These are phyloP conservation scores for Cephalopholis sonnerati DNA, from an alignment of 2,113 vertebrate species.

Conservation along the genomic window DNA sequence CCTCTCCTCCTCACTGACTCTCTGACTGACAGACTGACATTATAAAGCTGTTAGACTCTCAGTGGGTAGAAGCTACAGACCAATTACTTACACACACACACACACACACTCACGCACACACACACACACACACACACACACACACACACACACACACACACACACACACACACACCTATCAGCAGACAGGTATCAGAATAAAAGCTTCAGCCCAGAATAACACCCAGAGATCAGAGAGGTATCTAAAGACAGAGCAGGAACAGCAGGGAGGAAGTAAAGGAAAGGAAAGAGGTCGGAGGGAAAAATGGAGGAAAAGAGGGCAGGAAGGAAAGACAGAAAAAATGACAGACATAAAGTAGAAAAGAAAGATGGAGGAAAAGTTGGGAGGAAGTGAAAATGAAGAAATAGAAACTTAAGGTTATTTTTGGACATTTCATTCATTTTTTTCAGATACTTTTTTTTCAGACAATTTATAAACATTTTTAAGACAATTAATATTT, in stretches of 20 bases:
- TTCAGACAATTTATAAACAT: too few species aligned
- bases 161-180: not conserved
- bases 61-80: conserved; percentile 60
- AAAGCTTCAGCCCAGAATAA: too few species aligned
- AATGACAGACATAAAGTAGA: too few species aligned
- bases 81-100: conserved; percentile 39
- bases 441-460: too few species aligned
- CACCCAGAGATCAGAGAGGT: too few species aligned
- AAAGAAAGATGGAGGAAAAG: too few species aligned
- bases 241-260: not conserved
- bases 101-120: conserved; percentile 29
- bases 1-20: not conserved
- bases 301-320: not conserved
- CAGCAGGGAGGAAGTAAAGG: not conserved
- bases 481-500: too few species aligned
- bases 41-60: conserved; percentile 58
- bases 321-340: not conserved
- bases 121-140: conserved; percentile 24
- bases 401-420: too few species aligned
- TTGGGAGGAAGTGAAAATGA: too few species aligned
- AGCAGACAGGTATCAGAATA: not conserved
- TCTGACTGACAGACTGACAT: conserved; percentile 61
- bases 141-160: conserved; percentile 31
- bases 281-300: not conserved
- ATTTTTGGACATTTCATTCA: too few species aligned